Percentiles rank a stretch among this genome's conserved stretches.
These are phyloP conservation scores for Lycophotia porphyrea DNA, from an alignment of 2,888 invertebrate species.

Conservation along the genomic window DNA sequence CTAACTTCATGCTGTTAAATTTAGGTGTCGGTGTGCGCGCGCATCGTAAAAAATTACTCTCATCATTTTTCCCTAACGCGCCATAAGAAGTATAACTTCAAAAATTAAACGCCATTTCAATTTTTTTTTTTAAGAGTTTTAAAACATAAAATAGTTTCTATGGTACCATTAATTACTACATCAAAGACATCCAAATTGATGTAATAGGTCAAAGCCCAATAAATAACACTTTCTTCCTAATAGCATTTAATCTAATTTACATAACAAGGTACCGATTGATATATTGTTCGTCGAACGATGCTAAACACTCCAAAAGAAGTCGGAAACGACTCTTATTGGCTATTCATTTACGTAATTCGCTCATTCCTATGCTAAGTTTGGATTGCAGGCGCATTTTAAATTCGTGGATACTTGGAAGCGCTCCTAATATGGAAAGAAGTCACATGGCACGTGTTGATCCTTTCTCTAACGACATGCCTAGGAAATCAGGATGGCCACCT, in stretches of 20 bases:
- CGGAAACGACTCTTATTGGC: slow-evolving; percentile 15
- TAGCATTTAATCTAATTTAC: slow-evolving; percentile 21
- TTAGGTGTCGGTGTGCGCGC: too few relatives aligned
- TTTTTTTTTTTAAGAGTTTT: too few relatives aligned
- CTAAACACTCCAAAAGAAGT: slow-evolving; percentile 23
- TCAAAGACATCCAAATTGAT: not conserved
- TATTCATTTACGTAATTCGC: slow-evolving; percentile 43
- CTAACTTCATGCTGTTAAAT: too few relatives aligned
- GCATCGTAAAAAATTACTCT: too few relatives aligned
- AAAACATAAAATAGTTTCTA: too few relatives aligned
- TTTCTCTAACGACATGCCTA: not conserved
- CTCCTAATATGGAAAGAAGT: not conserved
- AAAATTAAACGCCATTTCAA: too few relatives aligned
- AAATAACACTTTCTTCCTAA: slow-evolving; percentile 39
- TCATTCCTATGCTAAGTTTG: slow-evolving; percentile 33
- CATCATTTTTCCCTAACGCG: too few relatives aligned
- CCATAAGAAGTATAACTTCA: too few relatives aligned
- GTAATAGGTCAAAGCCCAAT: slow-evolving; percentile 15
- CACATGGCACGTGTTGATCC: not conserved
- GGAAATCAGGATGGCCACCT: too few relatives aligned
- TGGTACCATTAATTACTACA: too few relatives aligned
- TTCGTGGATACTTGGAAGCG: not conserved
- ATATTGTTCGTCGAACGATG: slow-evolving; percentile 21
- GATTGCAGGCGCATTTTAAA: slow-evolving; percentile 3
- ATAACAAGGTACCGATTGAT: slow-evolving; percentile 32